Base-by-base conservation (phyloP, 2,113 vertebrate genomes). In the Microcebus jonahi region DNA sequence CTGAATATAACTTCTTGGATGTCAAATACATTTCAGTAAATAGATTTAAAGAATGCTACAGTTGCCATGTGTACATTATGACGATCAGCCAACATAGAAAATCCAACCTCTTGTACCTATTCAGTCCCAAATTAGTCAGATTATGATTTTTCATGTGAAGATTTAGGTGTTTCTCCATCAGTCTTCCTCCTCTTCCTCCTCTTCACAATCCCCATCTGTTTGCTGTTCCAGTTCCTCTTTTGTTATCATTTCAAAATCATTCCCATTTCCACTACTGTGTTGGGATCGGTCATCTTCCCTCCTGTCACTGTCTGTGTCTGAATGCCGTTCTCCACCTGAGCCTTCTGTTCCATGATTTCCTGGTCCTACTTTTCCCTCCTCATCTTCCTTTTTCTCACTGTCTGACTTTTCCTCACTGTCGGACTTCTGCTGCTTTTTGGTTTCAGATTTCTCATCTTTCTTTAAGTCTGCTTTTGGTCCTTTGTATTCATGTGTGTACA, bases 171-270 rank as follows among this genome's bases (percentile, higher is more conserved):
- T 11, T 98, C 98, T 31, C 98, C 99, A 0, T 98, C 98, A n/a
- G 13, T 95, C 98, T 11, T 99, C 98, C 0, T 97, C 98, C 0
- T 98, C 99, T 8, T 99, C 99, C 9, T 99, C 99, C 57, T 99
- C 99, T n/a, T 99, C 99, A 94, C 99, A 99, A 8, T 98, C 99
- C 67, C 99, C 99, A 79, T 99, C 99, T 20, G 99, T 99, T 97
- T 99, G 99, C 98, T 99, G 99, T 97, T 99, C 99, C 98, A 99
- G 99, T 99, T 99, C 99, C 97, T 99, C 99, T 96, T 99, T 99
- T 98, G 99, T 99, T 98, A 99, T 99, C 99, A 99, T 99, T 99
- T 99, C 99, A 98, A 99, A 99, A 99, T 99, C 99, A 98, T 99
- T 99, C 92, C 99, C 99, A 87, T 99, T 99, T 92, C 99, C 99